These are phyloP conservation scores for Syngnathus acus DNA, from an alignment of 2,797 vertebrate genomes.

Conservation along the genomic window DNA sequence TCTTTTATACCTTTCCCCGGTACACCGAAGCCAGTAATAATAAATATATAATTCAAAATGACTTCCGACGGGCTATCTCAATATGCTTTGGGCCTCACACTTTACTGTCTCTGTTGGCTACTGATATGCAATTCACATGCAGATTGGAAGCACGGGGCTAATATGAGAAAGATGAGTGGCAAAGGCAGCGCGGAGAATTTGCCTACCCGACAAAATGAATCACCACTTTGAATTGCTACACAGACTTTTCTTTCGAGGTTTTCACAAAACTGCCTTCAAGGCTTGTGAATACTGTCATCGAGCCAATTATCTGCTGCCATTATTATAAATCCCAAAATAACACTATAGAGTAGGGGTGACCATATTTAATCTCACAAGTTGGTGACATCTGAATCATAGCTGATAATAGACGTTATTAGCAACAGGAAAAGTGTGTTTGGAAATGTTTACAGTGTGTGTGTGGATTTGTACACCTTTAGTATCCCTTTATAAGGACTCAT, in stretches of 20 bases:
- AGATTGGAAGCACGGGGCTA: conserved; percentile 35
- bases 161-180: conserved; percentile 26
- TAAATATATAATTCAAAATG: conserved; percentile 24
- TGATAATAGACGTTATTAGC: not conserved
- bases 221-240: conserved; percentile 43
- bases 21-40: conserved; percentile 23
- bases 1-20: not conserved
- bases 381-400: not conserved
- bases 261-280: conserved; percentile 34
- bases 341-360: conserved; percentile 7
- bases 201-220: conserved; percentile 53
- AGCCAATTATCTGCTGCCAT: conserved; percentile 29
- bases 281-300: conserved; percentile 53
- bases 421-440: not conserved
- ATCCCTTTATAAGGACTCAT: too few relatives aligned
- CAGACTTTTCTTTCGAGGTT: conserved; percentile 29
- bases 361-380: conserved; percentile 7
- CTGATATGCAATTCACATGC: conserved; percentile 54
- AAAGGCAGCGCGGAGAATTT: conserved; percentile 28
- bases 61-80: conserved; percentile 29
- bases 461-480: not conserved
- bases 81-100: conserved; percentile 25
- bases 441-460: not conserved
- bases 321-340: conserved; percentile 11
- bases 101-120: conserved; percentile 27